These are phyloP conservation scores for Embidobia sp. DNA, from an alignment of 2,888 invertebrate genomes.

Conservation along the genomic window DNA sequence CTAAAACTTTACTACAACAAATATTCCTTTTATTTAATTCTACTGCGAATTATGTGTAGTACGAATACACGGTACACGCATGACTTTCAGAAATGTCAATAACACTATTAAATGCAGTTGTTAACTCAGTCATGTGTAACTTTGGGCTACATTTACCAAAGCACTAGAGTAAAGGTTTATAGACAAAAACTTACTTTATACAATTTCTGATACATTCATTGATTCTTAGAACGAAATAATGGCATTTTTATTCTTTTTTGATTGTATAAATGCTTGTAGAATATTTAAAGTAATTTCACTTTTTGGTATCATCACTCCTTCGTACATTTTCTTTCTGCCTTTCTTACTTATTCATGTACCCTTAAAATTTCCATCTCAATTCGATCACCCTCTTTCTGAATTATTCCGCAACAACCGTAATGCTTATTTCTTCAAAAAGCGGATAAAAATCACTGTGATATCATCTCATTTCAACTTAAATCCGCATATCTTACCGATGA, in stretches of 20 bases:
- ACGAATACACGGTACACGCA: too few species aligned
- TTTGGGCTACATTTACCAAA: too few species aligned
- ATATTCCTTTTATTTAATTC: too few species aligned
- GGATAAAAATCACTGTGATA: constrained; percentile 2
- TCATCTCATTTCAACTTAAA: background rate
- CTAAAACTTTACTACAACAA: too few species aligned
- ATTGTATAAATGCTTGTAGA: background rate
- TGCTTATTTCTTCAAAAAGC: constrained; percentile 3
- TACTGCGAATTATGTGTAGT: too few species aligned
- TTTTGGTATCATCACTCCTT: constrained; percentile 2
- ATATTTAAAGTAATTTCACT: constrained; percentile 4
- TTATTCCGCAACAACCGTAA: constrained; percentile 15
- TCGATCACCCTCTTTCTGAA: constrained; percentile 20
- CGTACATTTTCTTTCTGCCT: constrained; percentile 4
- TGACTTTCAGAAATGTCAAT: too few species aligned
- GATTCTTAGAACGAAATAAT: too few species aligned
- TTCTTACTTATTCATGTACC: constrained; percentile 17
- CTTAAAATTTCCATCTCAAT: constrained; percentile 23
- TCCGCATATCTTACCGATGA: background rate
- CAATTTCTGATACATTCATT: too few species aligned
- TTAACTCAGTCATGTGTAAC: too few species aligned
- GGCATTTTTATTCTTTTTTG: background rate
- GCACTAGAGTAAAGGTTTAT: too few species aligned
- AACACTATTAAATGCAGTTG: too few species aligned
- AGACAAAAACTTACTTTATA: too few species aligned